These are phyloP conservation scores for Chouioia cunea DNA, from an alignment of 2,888 invertebrate genomes.

Conservation along the genomic window DNA sequence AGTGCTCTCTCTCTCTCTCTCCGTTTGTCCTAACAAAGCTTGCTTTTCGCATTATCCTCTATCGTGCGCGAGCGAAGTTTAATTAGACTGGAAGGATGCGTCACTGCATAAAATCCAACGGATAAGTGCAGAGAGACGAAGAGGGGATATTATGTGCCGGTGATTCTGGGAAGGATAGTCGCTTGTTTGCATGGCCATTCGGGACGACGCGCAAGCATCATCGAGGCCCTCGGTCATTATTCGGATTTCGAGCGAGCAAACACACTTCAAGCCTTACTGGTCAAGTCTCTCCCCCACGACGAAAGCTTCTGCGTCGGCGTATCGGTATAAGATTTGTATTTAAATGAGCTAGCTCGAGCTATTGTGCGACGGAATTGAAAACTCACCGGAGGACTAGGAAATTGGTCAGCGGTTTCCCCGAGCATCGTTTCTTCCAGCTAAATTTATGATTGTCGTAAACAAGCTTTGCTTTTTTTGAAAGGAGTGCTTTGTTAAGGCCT, in stretches of 20 bases:
- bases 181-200: conserved; percentile 67
- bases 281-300: conserved; percentile 57
- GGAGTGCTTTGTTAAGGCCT: conserved; percentile 11
- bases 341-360: conserved; percentile 68
- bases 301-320: conserved; percentile 52
- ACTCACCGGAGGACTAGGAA: conserved; percentile 30
- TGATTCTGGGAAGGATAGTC: conserved; percentile 50
- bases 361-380: conserved; percentile 50
- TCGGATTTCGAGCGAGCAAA: conserved; percentile 67
- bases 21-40: no score
- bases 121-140: conserved; percentile 5
- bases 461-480: conserved; percentile 35
- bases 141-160: conserved; percentile 42
- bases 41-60: no score
- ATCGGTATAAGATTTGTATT: conserved; percentile 68
- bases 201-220: conserved; percentile 59
- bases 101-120: conserved; percentile 42
- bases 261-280: conserved; percentile 65
- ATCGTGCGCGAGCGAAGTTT: conserved; percentile 13
- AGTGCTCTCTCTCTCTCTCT: neutral
- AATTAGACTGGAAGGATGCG: conserved; percentile 37
- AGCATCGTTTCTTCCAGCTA: neutral
- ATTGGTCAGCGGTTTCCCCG: conserved; percentile 44
- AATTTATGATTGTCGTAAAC: conserved; percentile 41
- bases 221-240: conserved; percentile 66